Evolutionary conservation across 2,888 invertebrate species (phyloP), one percentile per base, ranked within the genome.

Genomic region (Uropetala carovei): DNA sequence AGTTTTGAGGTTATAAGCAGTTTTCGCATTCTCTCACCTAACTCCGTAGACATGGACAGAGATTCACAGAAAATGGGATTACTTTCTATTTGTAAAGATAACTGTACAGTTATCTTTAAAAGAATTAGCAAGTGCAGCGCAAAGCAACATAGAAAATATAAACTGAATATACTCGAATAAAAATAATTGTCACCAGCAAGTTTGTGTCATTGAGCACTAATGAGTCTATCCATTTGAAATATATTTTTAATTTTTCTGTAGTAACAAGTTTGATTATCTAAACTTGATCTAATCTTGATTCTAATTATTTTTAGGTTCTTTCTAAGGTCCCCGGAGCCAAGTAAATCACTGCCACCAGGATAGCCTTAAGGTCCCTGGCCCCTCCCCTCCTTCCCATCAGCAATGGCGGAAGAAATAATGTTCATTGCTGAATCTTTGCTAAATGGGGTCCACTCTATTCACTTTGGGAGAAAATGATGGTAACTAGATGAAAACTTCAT

Each of bases 311-410:
- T 14, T 43, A 89, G 89, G 89, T 89, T n/a, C 89, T 89, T 30
- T 89, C 89, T 27, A 89, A 89, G 64, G 89, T 89, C 43, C 89
- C 89, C n/a, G 89, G 89, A 68, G 89, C 89, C 43, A 89, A 89
- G 89, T 89, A 89, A 89, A 64, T 27, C 64, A 89, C 89, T 89
- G 89, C 68, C 89, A 43, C 30, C n/a, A 43, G 43, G 43, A 30
- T 89, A 43, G 64, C 22, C 68, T 27, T 64, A 64, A 43, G 89
- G 43, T 43, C 56, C 59, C 43, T 64, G 89, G 30, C 30, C 64
- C 57, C 83, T 83, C 57, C n/a, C 43, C 16, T 43, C 83, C 83
- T 83, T 43, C n/a, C 43, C n/a, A 56, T 57, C 83, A 83, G 57
- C 83, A 13, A 3, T 56, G 43, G 27, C 89, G 43, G 64, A 89